Conservation (phyloP, 2,113 vertebrate species). For the Lethenteron reissneri region DNA sequence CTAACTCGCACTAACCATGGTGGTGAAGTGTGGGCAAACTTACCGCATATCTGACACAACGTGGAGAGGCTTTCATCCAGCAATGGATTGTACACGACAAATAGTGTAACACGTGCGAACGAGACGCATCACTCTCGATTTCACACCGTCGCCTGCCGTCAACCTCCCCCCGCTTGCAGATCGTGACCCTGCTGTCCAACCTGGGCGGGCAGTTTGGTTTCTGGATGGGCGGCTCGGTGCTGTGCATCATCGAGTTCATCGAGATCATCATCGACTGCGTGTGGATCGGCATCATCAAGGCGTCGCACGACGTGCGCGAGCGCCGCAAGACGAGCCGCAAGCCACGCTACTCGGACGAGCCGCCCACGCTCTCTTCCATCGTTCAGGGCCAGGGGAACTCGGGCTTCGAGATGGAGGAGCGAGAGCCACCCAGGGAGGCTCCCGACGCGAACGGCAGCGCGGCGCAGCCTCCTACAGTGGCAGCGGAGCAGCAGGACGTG, state of each 20-base stretch:
- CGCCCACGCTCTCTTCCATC: conserved; percentile 23
- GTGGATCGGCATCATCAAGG: conserved; percentile 32
- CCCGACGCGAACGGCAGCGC: neutral
- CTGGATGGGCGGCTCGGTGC: conserved; percentile 48
- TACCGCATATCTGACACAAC: too few species aligned
- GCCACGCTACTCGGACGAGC: neutral
- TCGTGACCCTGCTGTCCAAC: conserved; percentile 39
- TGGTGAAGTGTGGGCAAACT: too few species aligned
- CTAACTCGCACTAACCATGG: too few species aligned
- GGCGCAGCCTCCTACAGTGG: neutral
- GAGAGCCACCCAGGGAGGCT: rapidly evolving
- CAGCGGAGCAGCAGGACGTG: conserved; percentile 14
- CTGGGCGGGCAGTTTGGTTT: conserved; percentile 42
- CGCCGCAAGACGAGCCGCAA: conserved; percentile 15
- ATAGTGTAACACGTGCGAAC: too few species aligned
- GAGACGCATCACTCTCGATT: too few species aligned
- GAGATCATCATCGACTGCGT: conserved; percentile 42
- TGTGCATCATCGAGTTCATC: conserved; percentile 38
- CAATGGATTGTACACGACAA: too few species aligned
- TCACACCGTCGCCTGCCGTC: too few species aligned
- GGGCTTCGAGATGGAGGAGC: conserved; percentile 18
- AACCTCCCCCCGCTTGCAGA: conserved; percentile 14
- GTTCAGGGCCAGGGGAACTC: conserved; percentile 33
- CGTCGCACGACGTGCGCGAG: conserved; percentile 19
- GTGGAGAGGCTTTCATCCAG: too few species aligned